Conservation (phyloP, 2,888 invertebrate genomes). For the Selenia dentaria region DNA sequence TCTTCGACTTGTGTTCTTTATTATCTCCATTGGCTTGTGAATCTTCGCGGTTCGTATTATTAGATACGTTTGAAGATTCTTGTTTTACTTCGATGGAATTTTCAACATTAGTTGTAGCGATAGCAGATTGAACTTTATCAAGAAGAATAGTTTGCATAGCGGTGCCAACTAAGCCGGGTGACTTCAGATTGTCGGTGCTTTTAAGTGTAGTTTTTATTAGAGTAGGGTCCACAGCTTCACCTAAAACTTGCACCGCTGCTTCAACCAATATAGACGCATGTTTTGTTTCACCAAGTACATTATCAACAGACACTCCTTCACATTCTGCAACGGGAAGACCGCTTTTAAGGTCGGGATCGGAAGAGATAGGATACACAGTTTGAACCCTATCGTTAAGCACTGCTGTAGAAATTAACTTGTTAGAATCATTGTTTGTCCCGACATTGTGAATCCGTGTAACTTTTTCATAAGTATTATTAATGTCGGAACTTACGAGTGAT, state of each 20-base stretch:
- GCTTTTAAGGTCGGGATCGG: slow-evolving; percentile 33
- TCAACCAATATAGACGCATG: slow-evolving; percentile 46
- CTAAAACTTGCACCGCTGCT: slow-evolving; percentile 64
- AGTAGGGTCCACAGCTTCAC: slow-evolving; percentile 5
- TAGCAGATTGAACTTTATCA: slow-evolving; percentile 67
- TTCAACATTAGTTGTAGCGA: slow-evolving; percentile 27
- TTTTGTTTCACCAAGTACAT: slow-evolving; percentile 18
- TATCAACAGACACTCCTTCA: slow-evolving; percentile 21
- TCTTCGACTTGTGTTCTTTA: slow-evolving; percentile 41
- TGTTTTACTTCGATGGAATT: not conserved
- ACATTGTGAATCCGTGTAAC: not conserved
- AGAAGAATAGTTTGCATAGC: slow-evolving; percentile 77
- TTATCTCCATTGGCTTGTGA: slow-evolving; percentile 13
- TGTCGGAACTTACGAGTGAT: not conserved
- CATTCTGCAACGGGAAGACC: slow-evolving; percentile 11
- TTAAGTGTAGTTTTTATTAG: not conserved
- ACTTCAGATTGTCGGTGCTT: slow-evolving; percentile 21
- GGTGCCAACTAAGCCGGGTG: slow-evolving; percentile 59
- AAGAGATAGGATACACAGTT: slow-evolving; percentile 24
- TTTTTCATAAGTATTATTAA: not conserved
- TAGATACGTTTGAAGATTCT: slow-evolving; percentile 2
- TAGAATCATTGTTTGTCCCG: slow-evolving; percentile 15
- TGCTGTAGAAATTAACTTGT: slow-evolving; percentile 53
- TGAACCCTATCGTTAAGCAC: slow-evolving; percentile 33
- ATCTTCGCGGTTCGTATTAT: slow-evolving; percentile 14